Conservation (phyloP, 2,797 vertebrate species). For the Peromyscus attwateri region DNA sequence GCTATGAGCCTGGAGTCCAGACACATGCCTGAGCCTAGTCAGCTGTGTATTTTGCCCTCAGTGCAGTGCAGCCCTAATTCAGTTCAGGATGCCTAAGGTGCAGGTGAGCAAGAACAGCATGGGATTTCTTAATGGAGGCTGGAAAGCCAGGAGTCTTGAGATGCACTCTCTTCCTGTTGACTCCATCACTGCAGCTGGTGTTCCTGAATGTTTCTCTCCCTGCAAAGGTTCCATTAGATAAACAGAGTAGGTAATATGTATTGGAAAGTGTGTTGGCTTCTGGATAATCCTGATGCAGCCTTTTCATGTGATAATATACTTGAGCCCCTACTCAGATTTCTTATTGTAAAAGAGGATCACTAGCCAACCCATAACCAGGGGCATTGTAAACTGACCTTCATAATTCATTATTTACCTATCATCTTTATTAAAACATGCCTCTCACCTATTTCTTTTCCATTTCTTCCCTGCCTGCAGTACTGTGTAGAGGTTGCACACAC, state of each 20-base stretch:
- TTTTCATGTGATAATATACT: background rate
- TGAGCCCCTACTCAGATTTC: background rate
- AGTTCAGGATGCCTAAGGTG: background rate
- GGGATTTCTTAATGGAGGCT: background rate
- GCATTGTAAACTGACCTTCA: background rate
- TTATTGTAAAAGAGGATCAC: background rate
- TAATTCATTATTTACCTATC: background rate
- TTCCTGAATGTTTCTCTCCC: background rate
- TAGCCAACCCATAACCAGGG: background rate
- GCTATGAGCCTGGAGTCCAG: background rate
- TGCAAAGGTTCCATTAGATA: background rate
- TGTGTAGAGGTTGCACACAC: background rate
- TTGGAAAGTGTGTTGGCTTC: background rate
- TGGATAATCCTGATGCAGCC: background rate
- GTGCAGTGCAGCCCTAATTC: background rate
- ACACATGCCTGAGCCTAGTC: accelerated
- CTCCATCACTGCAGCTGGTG: background rate
- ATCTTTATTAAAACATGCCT: background rate
- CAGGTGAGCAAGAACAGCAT: background rate
- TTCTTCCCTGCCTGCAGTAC: background rate
- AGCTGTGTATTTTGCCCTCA: background rate
- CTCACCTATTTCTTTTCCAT: background rate
- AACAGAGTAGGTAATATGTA: background rate
- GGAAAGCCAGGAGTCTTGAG: background rate
- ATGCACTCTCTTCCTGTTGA: background rate